Base-by-base conservation (phyloP, 2,888 invertebrate genomes). In the Hypsopygia costalis region DNA sequence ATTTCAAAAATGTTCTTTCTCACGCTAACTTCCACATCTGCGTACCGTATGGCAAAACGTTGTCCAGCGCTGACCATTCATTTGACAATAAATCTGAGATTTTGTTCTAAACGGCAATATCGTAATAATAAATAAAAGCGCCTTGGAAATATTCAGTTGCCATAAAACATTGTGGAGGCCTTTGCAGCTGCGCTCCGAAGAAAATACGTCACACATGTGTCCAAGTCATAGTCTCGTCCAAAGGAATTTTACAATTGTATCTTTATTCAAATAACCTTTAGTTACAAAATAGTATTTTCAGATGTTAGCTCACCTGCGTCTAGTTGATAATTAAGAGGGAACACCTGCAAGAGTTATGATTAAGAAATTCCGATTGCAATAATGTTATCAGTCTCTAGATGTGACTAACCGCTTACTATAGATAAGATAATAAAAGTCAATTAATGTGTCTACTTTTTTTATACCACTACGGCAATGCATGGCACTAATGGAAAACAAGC, bases 131-230 rank as follows among this genome's bases (percentile, higher is more conserved):
- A 86, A 86, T 82, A 82, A 83, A n/a, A 80, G 62, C 76, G 79
- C 75, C 83, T 86, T 82, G 78, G 81, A 85, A 88, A 85, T 80
- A 70, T 80, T 83, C 82, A 73, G 74, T n/a, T 67, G 71, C 71
- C 86, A 81, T 88, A 88, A 88, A 88, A 86, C 88, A 88, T 86
- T 87, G 87, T 72, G 65, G 61, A 74, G 80, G 76, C 78, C 78
- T 77, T 56, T 69, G 69, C 87, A 87, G 87, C 86, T 87, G 87
- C 72, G 79, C 51, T 76, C 59, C 63, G 66, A 68, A 72, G 81
- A 78, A 85, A 83, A 81, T 80, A 83, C 86, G 86, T 85, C 85
- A 85, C 83, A 82, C 79, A 81, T 76, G 82, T 62, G 72, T 70
- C 57, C 40, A 41, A 81, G 79, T 63, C 58, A 75, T 85, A 86